Base-by-base conservation (phyloP, 2,113 vertebrate genomes). In the Suncus etruscus region DNA sequence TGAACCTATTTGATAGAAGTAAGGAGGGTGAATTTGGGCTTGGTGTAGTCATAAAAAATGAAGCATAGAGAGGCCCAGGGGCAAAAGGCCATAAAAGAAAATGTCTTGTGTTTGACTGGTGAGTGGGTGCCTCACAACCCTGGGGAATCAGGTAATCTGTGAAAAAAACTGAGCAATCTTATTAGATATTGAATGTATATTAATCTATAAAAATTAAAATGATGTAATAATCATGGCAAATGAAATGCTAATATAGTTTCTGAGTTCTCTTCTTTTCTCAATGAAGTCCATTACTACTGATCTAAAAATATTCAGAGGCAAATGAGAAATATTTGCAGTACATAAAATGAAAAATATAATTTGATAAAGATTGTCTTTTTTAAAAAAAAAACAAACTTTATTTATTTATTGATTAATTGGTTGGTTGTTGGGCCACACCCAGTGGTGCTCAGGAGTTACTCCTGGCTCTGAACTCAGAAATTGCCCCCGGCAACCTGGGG, bases 231-330 rank as follows among this genome's bases (percentile, higher is more conserved):
- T 45, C 10, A 27, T 14, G 51, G 29, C 12, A 87, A 51, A 84
- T 75, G 66, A 83, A 31, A 10, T 22, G 11, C 50, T 32, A n/a
- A 77, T 24, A 66, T 45, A 25, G 48, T 50, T 84, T 79, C 12
- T 58, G 11, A 22, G 12, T 72, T 51, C 16, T 86, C 3, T 81
- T 10, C 12, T 86, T 91, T 91, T 88, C 61, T 84, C 70, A 63
- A 75, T 75, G 75, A 31, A 31, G 29, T 39, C 29, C 39, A 20
- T 61, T 5, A 3, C 25, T 76, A 31, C 12, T 25, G 87, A 10
- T 22, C 6, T 75, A 90, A 87, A 80, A 25, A 66, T 66, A 66
- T 66, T 66, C 25, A 1, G 48, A 91, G 72, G 25, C 50, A 65
- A 83, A 48, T 4, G 27, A 22, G 65, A 81, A 84, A 78, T 77